Evolutionary conservation across 2,797 vertebrate species (phyloP), one percentile per base, ranked within the genome.

Genomic region (Gadopsis marmoratus): DNA sequence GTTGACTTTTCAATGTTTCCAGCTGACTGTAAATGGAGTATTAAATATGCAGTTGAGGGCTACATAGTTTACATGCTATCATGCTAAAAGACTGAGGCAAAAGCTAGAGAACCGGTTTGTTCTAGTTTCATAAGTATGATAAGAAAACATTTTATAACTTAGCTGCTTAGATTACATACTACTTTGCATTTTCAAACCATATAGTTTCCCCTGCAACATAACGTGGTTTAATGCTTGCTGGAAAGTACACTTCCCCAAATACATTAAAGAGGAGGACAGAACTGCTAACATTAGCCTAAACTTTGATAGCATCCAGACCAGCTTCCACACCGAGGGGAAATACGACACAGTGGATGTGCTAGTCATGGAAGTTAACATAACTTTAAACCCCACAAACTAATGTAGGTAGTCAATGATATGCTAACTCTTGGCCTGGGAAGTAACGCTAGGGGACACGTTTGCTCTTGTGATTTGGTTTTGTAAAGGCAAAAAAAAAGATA

Each of bases 41-140:
- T 33, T 19, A 61, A 26, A 77, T 51, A 10, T 60, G 45, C n/a
- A 29, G 26, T 61, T 51, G n/a, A 71, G 19, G 33, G 58, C n/a
- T 45, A 35, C 33, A 35, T 35, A 35, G 33, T 7, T 7, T 35
- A 35, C 33, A 35, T 35, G 33, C 43, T 23, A 17, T 55, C 2
- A 16, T 55, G 23, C 13, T 43, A 31, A 39, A 53, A 53, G 48
- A 16, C 33, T 29, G 14, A 19, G n/a, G 65, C n/a, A 55, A 41
- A 54, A 29, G 12, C 23, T 43, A 31, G 19, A 21, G 31, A 37
- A 11, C 9, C 2, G 0, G 56, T 35, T 2, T 12, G 16, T 21
- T 7, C 55, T 1, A 58, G 55, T 37, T 21, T n/a, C 39, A 19
- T 59, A n/a, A 33, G 3, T 8, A 37, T 37, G 2, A 39, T 35